Evolutionary conservation across 2,797 vertebrate genomes (phyloP).

Genomic region (Rousettus madagascariensis): DNA sequence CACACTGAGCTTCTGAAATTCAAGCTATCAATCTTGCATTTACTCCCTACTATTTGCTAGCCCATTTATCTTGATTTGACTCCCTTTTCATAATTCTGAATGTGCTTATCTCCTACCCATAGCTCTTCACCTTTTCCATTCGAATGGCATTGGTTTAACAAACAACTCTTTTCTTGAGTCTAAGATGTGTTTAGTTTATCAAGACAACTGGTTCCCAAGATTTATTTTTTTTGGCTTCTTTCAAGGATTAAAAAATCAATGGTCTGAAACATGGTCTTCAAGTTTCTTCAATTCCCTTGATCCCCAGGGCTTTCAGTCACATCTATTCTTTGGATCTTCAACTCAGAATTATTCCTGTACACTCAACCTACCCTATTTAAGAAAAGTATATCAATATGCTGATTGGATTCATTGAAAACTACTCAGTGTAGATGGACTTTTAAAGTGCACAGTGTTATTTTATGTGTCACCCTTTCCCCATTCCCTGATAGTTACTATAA

Average conservation of each 20-base stretch:
- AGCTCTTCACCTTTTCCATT: neutral
- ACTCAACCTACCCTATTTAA: neutral
- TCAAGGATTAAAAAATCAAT: neutral
- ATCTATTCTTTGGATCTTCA: neutral
- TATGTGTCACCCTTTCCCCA: neutral
- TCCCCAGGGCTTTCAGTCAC: accelerated
- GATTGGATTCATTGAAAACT: neutral
- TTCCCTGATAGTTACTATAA: neutral
- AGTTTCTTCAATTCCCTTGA: neutral
- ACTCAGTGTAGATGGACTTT: neutral
- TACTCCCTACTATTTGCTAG: neutral
- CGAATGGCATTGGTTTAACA: neutral
- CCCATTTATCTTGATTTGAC: neutral
- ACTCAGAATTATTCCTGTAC: neutral
- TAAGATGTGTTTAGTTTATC: neutral
- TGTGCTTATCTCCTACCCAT: neutral
- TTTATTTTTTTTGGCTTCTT: neutral
- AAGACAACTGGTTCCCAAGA: neutral
- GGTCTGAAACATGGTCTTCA: neutral
- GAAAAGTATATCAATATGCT: neutral
- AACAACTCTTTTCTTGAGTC: neutral
- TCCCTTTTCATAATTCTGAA: neutral
- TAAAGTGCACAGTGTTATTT: neutral
- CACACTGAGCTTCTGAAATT: neutral
- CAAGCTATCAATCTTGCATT: neutral